Conservation (phyloP, 2,888 invertebrate genomes). For the Chrysodeixis includens region DNA sequence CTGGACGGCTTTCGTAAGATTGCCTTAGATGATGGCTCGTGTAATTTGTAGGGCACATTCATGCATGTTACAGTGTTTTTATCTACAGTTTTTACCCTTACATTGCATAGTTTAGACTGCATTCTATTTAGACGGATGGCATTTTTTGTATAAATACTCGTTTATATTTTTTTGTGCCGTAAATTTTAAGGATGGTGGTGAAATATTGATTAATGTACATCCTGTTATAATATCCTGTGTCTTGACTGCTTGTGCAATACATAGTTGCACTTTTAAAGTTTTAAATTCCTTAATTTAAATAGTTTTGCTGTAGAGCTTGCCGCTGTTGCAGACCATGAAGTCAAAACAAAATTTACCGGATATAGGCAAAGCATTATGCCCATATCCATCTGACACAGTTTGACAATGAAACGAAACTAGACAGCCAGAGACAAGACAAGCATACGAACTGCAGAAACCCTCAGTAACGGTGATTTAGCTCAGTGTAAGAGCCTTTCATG, state of each 20-base stretch:
- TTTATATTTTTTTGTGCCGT: too few relatives aligned
- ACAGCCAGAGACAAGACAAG: constrained; percentile 4
- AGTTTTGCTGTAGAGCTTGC: too few relatives aligned
- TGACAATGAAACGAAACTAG: neutral
- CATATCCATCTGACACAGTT: neutral
- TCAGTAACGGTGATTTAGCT: constrained; percentile 10
- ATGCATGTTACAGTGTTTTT: neutral
- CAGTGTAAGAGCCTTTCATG: constrained; percentile 11
- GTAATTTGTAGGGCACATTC: neutral
- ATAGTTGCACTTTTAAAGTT: too few relatives aligned
- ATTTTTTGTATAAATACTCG: too few relatives aligned
- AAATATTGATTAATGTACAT: too few relatives aligned
- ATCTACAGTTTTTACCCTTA: neutral
- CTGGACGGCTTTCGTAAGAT: constrained; percentile 48
- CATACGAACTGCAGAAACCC: neutral
- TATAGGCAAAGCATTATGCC: neutral
- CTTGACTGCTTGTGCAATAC: too few relatives aligned
- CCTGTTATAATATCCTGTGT: too few relatives aligned
- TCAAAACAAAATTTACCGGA: neutral
- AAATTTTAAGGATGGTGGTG: too few relatives aligned
- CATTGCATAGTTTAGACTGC: neutral
- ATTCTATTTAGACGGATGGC: neutral
- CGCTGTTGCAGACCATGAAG: too few relatives aligned
- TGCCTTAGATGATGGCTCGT: neutral
- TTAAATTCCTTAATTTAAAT: too few relatives aligned